Evolutionary conservation across 2,888 invertebrate species (phyloP), one percentile per base, ranked within the genome.

Genomic region (Acanthosepion lycidas): DNA sequence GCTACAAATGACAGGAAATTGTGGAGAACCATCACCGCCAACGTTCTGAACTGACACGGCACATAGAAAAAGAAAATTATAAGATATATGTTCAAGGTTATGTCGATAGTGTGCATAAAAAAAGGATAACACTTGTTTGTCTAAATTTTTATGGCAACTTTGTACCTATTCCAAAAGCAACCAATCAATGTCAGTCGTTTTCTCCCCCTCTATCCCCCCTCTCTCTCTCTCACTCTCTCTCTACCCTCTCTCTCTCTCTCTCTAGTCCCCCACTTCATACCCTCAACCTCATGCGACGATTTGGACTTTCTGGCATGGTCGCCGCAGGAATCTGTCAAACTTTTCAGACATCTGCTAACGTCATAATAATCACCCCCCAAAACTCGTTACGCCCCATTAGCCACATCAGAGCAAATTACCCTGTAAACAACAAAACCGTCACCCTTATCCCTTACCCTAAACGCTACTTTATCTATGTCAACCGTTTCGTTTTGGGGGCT

Each of bases 301-400:
- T 78, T 78, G n/a, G 64, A 64, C 28, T 64, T 64, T 26, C 64
- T 26, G 26, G 64, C 23, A 23, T 23, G 26, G n/a, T 78, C n/a
- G 18, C 78, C 78, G 78, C 78, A 15, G 28, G 78, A 78, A 78
- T 78, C 28, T 78, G 78, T 78, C 9, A 28, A 55, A 55, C 20
- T 55, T 55, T 55, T 55, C 55, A 78, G 78, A 78, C 78, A 78
- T 78, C n/a, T n/a, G 78, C 28, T 78, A 78, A 78, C n/a, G 78
- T 78, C n/a, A n/a, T 8, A 78, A 78, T 78, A 78, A 78, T 78
- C 78, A 78, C 78, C 78, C 26, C 26, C 64, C 64, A 64, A 78
- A 28, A 78, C 78, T 78, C 78, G 78, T 78, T n/a, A 78, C 78
- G n/a, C n/a, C 78, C n/a, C 78, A 78, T 78, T 78, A 78, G 78